Base-by-base conservation (phyloP, 2,888 invertebrate genomes). In the Mythimna lalbum region DNA sequence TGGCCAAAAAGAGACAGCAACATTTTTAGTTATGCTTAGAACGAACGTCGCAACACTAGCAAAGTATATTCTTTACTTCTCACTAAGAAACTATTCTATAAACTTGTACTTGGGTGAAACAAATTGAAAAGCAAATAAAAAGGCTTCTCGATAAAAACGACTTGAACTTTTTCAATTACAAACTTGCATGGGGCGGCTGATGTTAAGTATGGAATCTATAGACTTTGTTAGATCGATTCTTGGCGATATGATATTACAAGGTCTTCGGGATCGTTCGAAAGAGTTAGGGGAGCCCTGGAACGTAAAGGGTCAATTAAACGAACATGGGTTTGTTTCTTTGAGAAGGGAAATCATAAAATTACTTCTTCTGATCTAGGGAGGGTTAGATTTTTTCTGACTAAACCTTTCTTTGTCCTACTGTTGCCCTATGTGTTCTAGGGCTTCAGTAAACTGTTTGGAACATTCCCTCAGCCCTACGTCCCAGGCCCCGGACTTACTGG, bases 81-180 rank as follows among this genome's bases (percentile, higher is more conserved):
- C 66, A 39, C 59, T 63, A 73, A 78, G 81, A 82, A 81, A 80
- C 82, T 80, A 78, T 83, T 79, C 77, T 64, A 77, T 72, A 82
- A 81, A 69, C 78, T 78, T 84, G 82, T 84, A 85, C 80, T 85
- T 80, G 78, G 79, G 80, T 71, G 76, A 85, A 89, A 89, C 86
- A 88, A 88, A 89, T 88, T 88, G 88, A 87, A 89, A 90, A 89
- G 84, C 81, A 88, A 89, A 89, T 88, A 88, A 89, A 88, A 89
- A 87, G 83, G 80, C 77, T 80, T 81, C 63, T 79, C 81, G 87
- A 88, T 88, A 88, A 89, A 88, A 89, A 87, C 88, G 87, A 90
- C 86, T 87, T 88, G 83, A 95, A 95, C 93, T 95, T 95, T 95
- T 95, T 95, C 95, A 95, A 95, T 95, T 95, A 95, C 93, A 90